A percentile compares a stretch with the other conserved stretches of the same genome.
Evolutionary conservation across 2,797 vertebrate species (phyloP).

Genomic region (Hemibagrus guttatus): DNA sequence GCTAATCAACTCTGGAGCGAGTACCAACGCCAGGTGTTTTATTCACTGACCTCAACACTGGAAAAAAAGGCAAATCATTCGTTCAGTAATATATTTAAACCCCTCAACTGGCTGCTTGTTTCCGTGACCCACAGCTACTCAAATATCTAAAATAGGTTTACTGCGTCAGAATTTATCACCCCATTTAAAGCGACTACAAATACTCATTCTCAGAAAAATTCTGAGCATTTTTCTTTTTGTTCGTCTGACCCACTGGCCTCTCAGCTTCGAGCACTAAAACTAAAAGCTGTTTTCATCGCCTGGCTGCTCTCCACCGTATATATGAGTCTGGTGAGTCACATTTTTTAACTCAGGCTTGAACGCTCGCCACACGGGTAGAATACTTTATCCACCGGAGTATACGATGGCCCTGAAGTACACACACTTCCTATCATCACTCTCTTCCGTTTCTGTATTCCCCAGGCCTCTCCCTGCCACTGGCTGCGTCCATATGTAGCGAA

Average conservation of each 20-base stretch:
- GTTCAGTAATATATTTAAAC: background rate
- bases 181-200: slow-evolving; percentile 4
- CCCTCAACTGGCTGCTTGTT: background rate
- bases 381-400: slow-evolving; percentile 65
- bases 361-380: slow-evolving; percentile 64
- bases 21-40: background rate
- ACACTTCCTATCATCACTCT: slow-evolving; percentile 47
- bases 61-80: background rate
- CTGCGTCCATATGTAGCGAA: slow-evolving; percentile 43
- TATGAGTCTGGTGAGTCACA: slow-evolving; percentile 52
- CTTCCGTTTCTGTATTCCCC: slow-evolving; percentile 59
- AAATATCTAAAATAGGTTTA: background rate
- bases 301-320: slow-evolving; percentile 21
- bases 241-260: slow-evolving; percentile 39
- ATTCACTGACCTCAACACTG: background rate
- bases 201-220: too few relatives aligned
- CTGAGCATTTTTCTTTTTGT: slow-evolving; percentile 16
- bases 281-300: slow-evolving; percentile 46
- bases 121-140: background rate
- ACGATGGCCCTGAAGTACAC: slow-evolving; percentile 51
- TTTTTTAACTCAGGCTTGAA: slow-evolving; percentile 67
- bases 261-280: slow-evolving; percentile 40
- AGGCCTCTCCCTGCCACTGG: slow-evolving; percentile 36
- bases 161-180: background rate
- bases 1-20: background rate